phyloP scores from a whole-genome alignment of 1,140 invertebrate species.

The Pogonognathellus flavescens region DNA sequence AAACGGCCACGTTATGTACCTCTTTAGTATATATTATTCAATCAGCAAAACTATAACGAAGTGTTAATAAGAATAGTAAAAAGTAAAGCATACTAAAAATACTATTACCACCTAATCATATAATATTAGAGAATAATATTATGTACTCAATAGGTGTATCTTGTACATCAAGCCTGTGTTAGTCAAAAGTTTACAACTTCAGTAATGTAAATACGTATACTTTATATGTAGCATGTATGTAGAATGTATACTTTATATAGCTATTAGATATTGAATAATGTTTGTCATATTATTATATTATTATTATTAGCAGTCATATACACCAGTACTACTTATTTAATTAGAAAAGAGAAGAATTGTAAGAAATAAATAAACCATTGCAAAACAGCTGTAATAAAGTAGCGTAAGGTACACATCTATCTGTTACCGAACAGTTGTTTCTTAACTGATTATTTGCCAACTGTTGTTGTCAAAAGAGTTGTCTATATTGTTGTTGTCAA shows the following conservation, averaged over 20 bases:
- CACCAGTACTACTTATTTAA: neutral
- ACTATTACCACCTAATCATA: neutral
- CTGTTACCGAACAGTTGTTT: too few relatives aligned
- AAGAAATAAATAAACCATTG: too few relatives aligned
- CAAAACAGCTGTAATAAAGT: too few relatives aligned
- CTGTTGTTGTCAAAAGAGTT: too few relatives aligned
- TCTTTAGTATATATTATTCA: slow-evolving; percentile 26
- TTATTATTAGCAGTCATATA: neutral
- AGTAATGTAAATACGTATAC: slow-evolving; percentile 17
- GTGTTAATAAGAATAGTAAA: neutral
- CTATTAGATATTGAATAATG: slow-evolving; percentile 18
- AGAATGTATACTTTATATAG: too few relatives aligned
- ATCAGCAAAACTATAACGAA: slow-evolving; percentile 26
- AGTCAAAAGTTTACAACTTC: slow-evolving; percentile 40
- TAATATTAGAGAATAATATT: neutral
- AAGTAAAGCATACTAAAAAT: too few relatives aligned
- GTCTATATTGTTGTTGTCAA: too few relatives aligned
- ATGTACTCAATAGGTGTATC: neutral
- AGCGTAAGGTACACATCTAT: too few relatives aligned
- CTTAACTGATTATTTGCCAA: too few relatives aligned
- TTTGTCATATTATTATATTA: neutral
- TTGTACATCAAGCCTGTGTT: slow-evolving; percentile 30
- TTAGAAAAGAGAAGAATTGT: too few relatives aligned
- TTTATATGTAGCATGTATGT: too few relatives aligned
- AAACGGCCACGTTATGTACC: slow-evolving; percentile 47